Conservation (phyloP, 2,797 vertebrate genomes). For the Microcaecilia unicolor region DNA sequence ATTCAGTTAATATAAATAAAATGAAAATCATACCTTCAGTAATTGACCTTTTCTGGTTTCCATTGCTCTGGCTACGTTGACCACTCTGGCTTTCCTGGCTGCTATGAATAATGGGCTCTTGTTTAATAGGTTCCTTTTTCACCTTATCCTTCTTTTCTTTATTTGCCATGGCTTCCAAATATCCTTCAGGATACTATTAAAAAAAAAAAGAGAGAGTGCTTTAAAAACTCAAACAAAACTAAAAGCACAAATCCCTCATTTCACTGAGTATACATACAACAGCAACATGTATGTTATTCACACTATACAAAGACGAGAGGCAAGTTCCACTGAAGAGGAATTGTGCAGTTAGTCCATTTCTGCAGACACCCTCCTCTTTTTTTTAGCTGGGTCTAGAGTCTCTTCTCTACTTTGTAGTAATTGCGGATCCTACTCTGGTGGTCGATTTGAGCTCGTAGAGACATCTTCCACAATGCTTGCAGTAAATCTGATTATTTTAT, state of each 20-base stretch:
- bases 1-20: neutral
- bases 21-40: conserved; percentile 44
- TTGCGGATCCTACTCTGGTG: no score
- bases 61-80: conserved; percentile 18
- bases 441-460: no score
- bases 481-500: no score
- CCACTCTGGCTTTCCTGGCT: neutral
- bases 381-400: no score
- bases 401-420: no score
- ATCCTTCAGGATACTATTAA: conserved; percentile 89
- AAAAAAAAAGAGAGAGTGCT: conserved; percentile 7
- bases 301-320: no score
- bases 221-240: conserved; percentile 1
- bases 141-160: conserved; percentile 81
- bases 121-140: conserved; percentile 61
- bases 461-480: no score
- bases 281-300: no score
- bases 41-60: conserved; percentile 50
- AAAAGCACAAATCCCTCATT: conserved; percentile 2
- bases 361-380: no score
- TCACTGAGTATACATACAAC: no score
- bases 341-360: no score
- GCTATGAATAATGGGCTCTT: conserved; percentile 47
- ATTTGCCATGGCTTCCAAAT: conserved; percentile 88
- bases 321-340: no score